These are phyloP conservation scores for Aphidoletes aphidimyza DNA, from an alignment of 2,888 invertebrate genomes.

Conservation along the genomic window DNA sequence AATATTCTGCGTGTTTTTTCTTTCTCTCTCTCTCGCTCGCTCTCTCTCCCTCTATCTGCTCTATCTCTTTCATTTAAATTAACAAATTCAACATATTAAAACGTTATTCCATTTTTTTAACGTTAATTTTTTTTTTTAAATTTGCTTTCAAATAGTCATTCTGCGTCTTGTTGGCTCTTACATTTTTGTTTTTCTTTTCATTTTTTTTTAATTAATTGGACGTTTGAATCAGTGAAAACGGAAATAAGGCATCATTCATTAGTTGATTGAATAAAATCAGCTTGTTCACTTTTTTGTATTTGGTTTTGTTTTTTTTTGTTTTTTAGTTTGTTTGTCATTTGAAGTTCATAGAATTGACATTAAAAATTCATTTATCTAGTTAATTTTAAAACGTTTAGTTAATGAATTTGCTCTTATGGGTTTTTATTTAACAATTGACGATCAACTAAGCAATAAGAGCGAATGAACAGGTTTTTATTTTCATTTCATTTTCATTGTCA, in stretches of 20 bases:
- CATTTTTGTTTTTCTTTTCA: no score
- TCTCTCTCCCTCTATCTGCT: no score
- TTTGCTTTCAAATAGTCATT: not conserved
- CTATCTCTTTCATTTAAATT: not conserved
- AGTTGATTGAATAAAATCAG: slow-evolving; percentile 34
- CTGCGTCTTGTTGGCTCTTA: not conserved
- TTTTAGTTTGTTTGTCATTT: not conserved
- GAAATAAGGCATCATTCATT: slow-evolving; percentile 51
- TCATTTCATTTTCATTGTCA: not conserved
- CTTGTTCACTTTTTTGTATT: not conserved
- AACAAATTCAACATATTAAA: slow-evolving; percentile 24
- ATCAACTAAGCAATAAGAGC: not conserved
- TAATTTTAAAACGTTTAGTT: not conserved
- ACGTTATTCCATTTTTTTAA: not conserved
- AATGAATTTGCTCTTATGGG: not conserved
- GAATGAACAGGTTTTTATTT: not conserved
- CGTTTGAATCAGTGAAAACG: slow-evolving; percentile 47
- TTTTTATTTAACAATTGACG: not conserved
- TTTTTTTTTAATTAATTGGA: slow-evolving; percentile 45
- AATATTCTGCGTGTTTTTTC: slow-evolving; percentile 10
- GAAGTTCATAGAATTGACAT: slow-evolving; percentile 31
- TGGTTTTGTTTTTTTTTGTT: not conserved
- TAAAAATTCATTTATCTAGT: slow-evolving; percentile 8
- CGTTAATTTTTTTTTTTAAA: not conserved
- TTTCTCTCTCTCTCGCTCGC: not conserved